A percentile compares a stretch with the other conserved stretches of the same genome.
These are phyloP conservation scores for Holothuria glaberrima DNA, from an alignment of 35 echinoderm and acorn worm species.

Conservation along the genomic window DNA sequence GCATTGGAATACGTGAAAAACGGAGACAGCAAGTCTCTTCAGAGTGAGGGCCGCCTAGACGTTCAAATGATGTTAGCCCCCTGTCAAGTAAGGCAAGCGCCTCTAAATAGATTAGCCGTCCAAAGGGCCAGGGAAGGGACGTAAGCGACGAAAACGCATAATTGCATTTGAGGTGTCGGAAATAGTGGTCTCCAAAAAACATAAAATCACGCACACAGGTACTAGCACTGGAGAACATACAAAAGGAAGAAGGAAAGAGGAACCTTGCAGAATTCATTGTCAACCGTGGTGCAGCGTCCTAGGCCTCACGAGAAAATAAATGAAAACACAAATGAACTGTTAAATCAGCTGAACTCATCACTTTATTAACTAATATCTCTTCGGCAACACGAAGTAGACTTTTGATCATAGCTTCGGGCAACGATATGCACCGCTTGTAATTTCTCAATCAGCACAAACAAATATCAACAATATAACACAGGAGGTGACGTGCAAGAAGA, in stretches of 20 bases:
- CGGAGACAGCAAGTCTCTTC: background rate
- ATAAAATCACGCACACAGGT: conserved; percentile 37
- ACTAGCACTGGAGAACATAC: conserved; percentile 51
- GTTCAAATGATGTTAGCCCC: background rate
- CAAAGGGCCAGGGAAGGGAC: background rate
- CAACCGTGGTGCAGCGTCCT: conserved; percentile 1
- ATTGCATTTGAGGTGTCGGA: conserved; percentile 44
- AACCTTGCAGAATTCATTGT: conserved; percentile 61
- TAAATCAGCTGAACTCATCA: no score
- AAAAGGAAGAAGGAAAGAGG: conserved; percentile 48
- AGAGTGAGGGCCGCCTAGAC: conserved; percentile 34
- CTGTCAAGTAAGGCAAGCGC: background rate
- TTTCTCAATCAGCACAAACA: no score
- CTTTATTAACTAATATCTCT: no score
- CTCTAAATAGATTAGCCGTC: background rate
- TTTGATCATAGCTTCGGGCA: no score
- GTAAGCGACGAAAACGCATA: background rate
- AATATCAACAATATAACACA: no score
- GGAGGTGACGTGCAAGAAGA: no score
- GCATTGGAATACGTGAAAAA: conserved; percentile 57
- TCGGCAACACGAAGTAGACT: no score
- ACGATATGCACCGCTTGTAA: no score
- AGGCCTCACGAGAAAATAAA: no score
- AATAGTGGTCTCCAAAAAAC: conserved; percentile 32
- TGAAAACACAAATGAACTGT: no score